Conservation (phyloP, 2,113 vertebrate genomes). For the Mellivora capensis region DNA sequence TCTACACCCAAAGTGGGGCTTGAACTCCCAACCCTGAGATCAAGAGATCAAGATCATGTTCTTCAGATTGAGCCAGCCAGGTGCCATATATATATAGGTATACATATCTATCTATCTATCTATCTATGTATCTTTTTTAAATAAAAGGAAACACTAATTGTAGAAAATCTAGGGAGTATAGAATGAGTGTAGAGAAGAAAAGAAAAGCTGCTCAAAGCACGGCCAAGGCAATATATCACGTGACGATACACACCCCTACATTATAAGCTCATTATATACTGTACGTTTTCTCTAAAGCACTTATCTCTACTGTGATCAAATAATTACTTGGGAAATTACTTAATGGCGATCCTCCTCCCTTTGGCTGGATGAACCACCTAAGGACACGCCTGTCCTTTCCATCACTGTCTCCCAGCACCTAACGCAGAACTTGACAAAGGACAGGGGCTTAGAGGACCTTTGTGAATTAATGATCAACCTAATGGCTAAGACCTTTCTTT, state of each 20-base stretch:
- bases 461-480: not conserved
- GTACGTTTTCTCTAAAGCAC: not conserved
- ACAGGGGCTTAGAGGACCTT: not conserved
- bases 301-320: not conserved
- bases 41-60: not conserved
- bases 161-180: not conserved
- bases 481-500: not conserved
- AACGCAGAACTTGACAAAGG: not conserved
- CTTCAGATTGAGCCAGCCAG: not conserved
- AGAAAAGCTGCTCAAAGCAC: not conserved
- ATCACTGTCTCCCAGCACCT: not conserved
- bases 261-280: accelerated
- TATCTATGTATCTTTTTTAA: not conserved
- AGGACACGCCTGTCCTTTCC: not conserved
- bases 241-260: accelerated
- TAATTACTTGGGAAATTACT: not conserved
- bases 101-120: no score
- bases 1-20: not conserved
- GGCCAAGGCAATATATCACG: not conserved
- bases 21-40: not conserved
- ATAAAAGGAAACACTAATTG: not conserved
- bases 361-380: not conserved
- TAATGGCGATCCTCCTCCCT: no score
- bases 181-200: not conserved
- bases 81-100: no score